phyloP scores from a whole-genome alignment of 2,888 invertebrate species.

The Hydroisotoma schaefferi region DNA sequence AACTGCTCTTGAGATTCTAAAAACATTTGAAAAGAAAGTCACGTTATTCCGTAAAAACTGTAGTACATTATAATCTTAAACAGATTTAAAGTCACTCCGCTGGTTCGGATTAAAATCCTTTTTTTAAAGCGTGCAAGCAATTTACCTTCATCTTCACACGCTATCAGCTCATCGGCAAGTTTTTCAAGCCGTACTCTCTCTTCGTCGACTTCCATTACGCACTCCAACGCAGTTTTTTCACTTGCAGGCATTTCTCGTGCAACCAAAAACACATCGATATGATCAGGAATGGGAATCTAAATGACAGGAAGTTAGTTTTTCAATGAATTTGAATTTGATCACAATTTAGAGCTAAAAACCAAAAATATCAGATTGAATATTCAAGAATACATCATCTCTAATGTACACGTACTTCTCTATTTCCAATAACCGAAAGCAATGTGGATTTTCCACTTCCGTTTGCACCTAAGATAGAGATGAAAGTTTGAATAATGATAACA shows the following conservation, averaged over 20 bases:
- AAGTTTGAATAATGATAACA: not conserved
- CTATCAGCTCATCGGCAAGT: slow-evolving; percentile 82
- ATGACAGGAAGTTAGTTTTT: not conserved
- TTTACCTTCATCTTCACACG: slow-evolving; percentile 77
- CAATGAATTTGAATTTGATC: too few relatives aligned
- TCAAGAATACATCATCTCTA: not conserved
- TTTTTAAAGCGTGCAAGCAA: not conserved
- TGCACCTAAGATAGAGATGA: slow-evolving; percentile 9
- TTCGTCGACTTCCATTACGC: slow-evolving; percentile 98
- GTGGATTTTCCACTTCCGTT: slow-evolving; percentile 77
- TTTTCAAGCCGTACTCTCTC: slow-evolving; percentile 86
- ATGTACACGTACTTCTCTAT: slow-evolving; percentile 57
- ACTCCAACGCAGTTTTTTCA: slow-evolving; percentile 89
- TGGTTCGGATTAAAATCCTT: not conserved
- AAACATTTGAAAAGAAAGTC: slow-evolving; percentile 25
- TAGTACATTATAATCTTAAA: not conserved
- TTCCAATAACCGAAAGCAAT: slow-evolving; percentile 82
- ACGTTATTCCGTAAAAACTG: not conserved
- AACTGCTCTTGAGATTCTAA: slow-evolving; percentile 87
- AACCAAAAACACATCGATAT: slow-evolving; percentile 96
- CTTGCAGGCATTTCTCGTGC: slow-evolving; percentile 98
- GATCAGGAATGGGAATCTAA: slow-evolving; percentile 92
- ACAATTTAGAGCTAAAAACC: too few relatives aligned
- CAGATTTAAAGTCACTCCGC: not conserved
- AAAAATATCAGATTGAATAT: too few relatives aligned